A percentile compares a stretch with the other conserved stretches of the same genome.
These are phyloP conservation scores for Mythimna impura DNA, from an alignment of 2,888 invertebrate genomes.

Conservation along the genomic window DNA sequence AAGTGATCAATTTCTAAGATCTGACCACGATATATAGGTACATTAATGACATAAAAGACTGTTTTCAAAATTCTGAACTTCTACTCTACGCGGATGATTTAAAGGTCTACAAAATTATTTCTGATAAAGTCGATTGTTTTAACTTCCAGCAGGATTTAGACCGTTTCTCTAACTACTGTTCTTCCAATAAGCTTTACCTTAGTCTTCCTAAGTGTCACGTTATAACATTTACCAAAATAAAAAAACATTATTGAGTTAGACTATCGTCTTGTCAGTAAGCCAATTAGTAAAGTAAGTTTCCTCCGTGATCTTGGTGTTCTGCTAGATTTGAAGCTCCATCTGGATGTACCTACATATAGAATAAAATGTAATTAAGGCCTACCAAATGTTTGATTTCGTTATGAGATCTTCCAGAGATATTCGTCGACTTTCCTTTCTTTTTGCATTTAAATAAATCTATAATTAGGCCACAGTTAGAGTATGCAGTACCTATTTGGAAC, in stretches of 20 bases:
- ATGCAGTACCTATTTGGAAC: not conserved
- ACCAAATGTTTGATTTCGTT: not conserved
- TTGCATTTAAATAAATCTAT: not conserved
- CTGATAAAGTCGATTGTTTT: not conserved
- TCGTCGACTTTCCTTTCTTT: not conserved
- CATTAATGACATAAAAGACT: not conserved
- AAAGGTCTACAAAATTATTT: not conserved
- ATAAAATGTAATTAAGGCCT: not conserved
- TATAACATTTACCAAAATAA: constrained; percentile 12
- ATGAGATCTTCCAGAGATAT: not conserved
- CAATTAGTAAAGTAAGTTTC: not conserved
- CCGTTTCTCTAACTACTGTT: too few relatives aligned
- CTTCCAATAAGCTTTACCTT: not conserved
- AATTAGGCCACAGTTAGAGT: not conserved
- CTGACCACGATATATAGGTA: too few relatives aligned
- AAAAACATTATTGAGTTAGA: too few relatives aligned
- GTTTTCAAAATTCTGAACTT: not conserved
- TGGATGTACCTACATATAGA: not conserved
- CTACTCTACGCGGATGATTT: not conserved
- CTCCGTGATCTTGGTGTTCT: constrained; percentile 5
- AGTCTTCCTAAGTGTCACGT: too few relatives aligned
- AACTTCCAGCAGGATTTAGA: not conserved
- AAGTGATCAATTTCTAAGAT: too few relatives aligned
- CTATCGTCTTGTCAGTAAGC: too few relatives aligned
- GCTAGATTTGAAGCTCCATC: not conserved